A percentile compares a stretch with the other conserved stretches of the same genome.
phyloP scores from a whole-genome alignment of 2,113 vertebrate genomes.

The Otus sunia region DNA sequence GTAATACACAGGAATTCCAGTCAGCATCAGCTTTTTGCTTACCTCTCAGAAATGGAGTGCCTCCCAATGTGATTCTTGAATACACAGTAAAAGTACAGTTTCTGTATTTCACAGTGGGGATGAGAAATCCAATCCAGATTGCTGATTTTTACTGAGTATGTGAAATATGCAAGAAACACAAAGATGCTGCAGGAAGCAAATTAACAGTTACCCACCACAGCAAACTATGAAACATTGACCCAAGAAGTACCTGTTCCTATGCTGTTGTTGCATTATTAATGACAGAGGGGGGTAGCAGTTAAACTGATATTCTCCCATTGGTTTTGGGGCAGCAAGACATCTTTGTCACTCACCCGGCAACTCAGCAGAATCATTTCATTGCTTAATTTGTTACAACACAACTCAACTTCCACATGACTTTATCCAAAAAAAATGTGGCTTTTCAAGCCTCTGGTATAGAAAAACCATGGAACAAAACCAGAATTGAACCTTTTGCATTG shows the following conservation, averaged over 20 bases:
- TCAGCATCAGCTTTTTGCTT: not conserved
- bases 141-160: not conserved
- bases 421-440: not conserved
- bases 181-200: not conserved
- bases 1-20: not conserved
- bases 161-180: not conserved
- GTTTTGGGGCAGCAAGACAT: not conserved
- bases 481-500: not conserved
- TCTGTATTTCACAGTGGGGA: not conserved
- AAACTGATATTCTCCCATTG: not conserved
- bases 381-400: not conserved
- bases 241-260: not conserved
- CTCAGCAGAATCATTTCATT: not conserved
- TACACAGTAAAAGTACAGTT: not conserved
- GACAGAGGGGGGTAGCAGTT: not conserved
- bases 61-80: not conserved
- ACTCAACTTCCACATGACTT: not conserved
- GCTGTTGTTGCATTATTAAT: not conserved
- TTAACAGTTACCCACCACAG: not conserved
- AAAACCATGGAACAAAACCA: not conserved
- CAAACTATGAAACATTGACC: not conserved
- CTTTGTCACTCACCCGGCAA: not conserved
- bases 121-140: not conserved
- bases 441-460: not conserved
- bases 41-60: not conserved